Base-by-base conservation (phyloP, 2,888 invertebrate species). In the Leptogaster cylindrica region DNA sequence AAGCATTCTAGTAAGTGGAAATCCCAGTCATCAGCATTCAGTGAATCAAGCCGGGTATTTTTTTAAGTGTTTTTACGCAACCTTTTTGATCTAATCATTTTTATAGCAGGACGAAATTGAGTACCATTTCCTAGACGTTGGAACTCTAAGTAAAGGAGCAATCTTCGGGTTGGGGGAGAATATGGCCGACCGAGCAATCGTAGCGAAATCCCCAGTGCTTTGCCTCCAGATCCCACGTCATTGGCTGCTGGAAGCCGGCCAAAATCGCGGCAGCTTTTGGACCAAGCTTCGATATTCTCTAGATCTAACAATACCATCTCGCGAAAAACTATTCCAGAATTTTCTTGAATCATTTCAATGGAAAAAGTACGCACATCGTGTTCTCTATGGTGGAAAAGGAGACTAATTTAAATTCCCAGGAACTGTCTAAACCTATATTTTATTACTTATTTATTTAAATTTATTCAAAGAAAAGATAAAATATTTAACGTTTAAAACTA, bases 161-260 rank as follows among this genome's bases (percentile, higher is more conserved):
- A 63, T 70, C 71, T 89, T 89, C 72, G 87, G 87, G 10, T 82
- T 89, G 39, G 88, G 88, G 0, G 89, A 89, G 75, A 83, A 84
- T 65, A 84, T 86, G 84, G 79, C 82, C 1, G 84, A 87, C 74
- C 82, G 88, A 14, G 82, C 87, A 6, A 84, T 89, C n/a, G 80
- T 89, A 2, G 86, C 89, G 0, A 74, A 83, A 39, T 84, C 84
- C 0, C 82, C 82, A 0, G 84, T 86, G 5, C 82, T 83, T 71
- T 88, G 88, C 71, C 82, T 89, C 76, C 77, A 88, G 23, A 77
- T 89, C 67, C 89, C 89, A 0, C 84, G 84, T 68, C 85, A 87
- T 72, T 89, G 87, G 86, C 78, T 89, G 28, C 74, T 85, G 50
- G 85, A 86, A 72, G 84, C 69, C 33, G 31, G 52, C 25, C 71